Conservation (phyloP, 2,113 vertebrate species). For the Pachycephala philippinensis region DNA sequence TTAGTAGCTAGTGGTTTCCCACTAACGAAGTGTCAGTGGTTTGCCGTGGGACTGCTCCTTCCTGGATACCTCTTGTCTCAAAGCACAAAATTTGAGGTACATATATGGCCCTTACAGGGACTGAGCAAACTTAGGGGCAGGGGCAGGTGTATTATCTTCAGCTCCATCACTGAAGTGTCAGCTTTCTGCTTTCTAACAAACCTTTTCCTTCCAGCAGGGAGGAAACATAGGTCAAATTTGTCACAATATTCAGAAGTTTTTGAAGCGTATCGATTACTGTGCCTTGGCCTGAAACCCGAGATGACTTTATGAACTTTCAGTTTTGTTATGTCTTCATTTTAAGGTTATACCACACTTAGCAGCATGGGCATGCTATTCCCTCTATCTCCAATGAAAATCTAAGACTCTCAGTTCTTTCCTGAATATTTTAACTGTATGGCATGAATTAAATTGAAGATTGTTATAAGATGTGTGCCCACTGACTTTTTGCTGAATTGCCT, state of each 20-base stretch:
- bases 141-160: not conserved
- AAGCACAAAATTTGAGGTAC: not conserved
- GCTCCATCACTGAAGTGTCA: not conserved
- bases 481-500: not conserved
- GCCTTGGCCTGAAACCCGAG: not conserved
- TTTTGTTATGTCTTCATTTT: not conserved
- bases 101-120: rapidly evolving
- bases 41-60: not conserved
- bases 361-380: not conserved
- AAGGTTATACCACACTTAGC: not conserved
- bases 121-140: not conserved
- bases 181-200: not conserved
- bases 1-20: not conserved
- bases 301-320: not conserved
- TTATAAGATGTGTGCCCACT: not conserved
- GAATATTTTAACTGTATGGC: not conserved
- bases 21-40: not conserved
- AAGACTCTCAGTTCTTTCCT: not conserved
- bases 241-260: not conserved
- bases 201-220: not conserved
- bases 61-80: not conserved
- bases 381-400: not conserved
- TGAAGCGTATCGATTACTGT: not conserved
- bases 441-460: not conserved
- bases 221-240: not conserved